These are phyloP conservation scores for Drosophila albomicans DNA, from an alignment of 1,140 invertebrate genomes.

Conservation along the genomic window DNA sequence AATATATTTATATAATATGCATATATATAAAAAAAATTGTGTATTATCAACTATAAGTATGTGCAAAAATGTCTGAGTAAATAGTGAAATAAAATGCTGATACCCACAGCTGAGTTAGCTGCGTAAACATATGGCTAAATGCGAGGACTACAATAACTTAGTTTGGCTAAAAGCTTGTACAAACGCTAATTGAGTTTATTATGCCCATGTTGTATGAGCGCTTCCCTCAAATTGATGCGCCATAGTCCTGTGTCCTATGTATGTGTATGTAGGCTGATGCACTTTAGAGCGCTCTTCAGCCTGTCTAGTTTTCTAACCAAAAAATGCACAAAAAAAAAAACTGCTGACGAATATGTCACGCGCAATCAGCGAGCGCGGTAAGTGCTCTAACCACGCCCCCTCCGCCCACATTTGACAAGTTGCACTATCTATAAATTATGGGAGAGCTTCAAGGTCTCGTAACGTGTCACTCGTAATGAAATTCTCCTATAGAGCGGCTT, in stretches of 20 bases:
- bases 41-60: not conserved
- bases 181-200: conserved; percentile 74
- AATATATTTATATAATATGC: too few species aligned
- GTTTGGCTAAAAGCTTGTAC: conserved; percentile 76
- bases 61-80: not conserved
- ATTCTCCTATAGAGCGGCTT: conserved; percentile 44
- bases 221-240: conserved; percentile 62
- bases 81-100: not conserved
- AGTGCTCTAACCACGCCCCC: conserved; percentile 54
- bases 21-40: not conserved
- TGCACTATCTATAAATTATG: conserved; percentile 51
- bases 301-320: conserved; percentile 22
- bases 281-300: conserved; percentile 8
- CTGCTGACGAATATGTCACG: conserved; percentile 76
- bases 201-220: conserved; percentile 28
- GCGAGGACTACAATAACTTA: conserved; percentile 64
- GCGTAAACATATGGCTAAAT: conserved; percentile 25
- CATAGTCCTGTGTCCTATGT: conserved; percentile 8
- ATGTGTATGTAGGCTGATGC: not conserved
- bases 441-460: conserved; percentile 56
- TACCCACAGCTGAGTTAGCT: too few species aligned
- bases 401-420: conserved; percentile 1
- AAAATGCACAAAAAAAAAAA: conserved; percentile 58
- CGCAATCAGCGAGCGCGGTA: conserved; percentile 66
- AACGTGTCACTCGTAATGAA: conserved; percentile 54